phyloP scores from a whole-genome alignment of 2,113 vertebrate genomes.

The Macroglossus sobrinus region DNA sequence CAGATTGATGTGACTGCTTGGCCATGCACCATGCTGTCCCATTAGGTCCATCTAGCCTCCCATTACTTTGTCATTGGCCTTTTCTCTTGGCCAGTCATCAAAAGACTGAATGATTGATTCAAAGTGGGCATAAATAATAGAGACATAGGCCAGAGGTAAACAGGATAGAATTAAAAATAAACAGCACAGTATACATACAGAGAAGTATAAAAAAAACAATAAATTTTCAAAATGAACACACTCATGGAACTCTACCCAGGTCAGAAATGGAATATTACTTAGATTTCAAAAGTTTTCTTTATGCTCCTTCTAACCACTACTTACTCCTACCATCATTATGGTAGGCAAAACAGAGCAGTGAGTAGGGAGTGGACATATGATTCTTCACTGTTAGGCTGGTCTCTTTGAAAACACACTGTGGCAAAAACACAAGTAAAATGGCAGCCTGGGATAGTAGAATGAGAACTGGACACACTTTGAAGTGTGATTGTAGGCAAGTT shows the following conservation, averaged over 20 bases:
- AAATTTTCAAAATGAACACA: neutral
- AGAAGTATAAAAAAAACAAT: neutral
- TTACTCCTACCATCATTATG: neutral
- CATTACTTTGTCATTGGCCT: neutral
- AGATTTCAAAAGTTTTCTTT: neutral
- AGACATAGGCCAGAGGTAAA: neutral
- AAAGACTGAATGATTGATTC: neutral
- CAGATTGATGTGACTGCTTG: neutral
- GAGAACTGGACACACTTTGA: neutral
- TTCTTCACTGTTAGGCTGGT: neutral
- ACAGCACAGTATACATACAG: neutral
- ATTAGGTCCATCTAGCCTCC: neutral
- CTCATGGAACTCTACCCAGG: neutral
- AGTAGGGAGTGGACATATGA: neutral
- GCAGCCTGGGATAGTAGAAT: neutral
- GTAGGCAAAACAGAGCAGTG: neutral
- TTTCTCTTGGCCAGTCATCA: neutral
- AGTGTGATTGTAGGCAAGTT: neutral
- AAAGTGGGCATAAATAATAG: neutral
- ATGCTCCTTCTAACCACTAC: neutral
- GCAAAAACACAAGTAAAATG: neutral
- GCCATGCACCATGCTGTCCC: neutral
- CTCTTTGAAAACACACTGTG: neutral
- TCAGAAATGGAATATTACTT: neutral
- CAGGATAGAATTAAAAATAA: neutral